Conservation (phyloP, 1,140 invertebrate genomes). For the Penaeus indicus region DNA sequence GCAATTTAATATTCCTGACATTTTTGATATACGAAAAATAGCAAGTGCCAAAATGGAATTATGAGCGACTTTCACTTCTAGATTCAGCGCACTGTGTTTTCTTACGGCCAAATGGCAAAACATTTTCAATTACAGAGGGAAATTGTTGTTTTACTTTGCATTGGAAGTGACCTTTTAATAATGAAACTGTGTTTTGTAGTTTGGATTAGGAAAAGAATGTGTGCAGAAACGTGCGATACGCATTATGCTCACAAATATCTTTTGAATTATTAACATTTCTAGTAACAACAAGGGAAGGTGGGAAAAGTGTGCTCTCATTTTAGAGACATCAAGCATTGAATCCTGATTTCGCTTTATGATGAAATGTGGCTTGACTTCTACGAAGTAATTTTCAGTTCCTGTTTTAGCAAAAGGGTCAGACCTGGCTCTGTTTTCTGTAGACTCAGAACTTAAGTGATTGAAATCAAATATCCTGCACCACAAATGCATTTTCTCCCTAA, state of each 20-base stretch:
- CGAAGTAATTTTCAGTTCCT: too few relatives aligned
- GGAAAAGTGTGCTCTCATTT: background rate
- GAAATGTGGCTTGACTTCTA: too few relatives aligned
- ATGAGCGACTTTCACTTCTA: conserved; percentile 26
- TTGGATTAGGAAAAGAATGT: background rate
- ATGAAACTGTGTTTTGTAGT: background rate
- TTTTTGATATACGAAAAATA: conserved; percentile 30
- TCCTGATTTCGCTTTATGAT: too few relatives aligned
- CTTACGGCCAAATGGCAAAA: conserved; percentile 6
- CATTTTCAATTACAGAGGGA: background rate
- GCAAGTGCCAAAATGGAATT: conserved; percentile 48
- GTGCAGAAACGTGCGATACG: conserved; percentile 2
- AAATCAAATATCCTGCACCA: background rate
- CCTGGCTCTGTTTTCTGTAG: too few relatives aligned
- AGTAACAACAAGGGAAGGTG: background rate
- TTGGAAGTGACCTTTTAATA: too few relatives aligned
- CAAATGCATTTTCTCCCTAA: background rate
- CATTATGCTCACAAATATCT: background rate
- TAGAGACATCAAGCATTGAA: background rate
- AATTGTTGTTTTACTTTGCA: too few relatives aligned
- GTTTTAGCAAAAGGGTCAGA: too few relatives aligned
- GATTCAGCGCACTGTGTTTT: conserved; percentile 5
- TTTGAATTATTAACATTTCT: background rate
- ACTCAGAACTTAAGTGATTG: background rate
- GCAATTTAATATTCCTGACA: conserved; percentile 39